Base-by-base conservation (phyloP, 2,888 invertebrate species). In the Hemicrepidius hirtus region DNA sequence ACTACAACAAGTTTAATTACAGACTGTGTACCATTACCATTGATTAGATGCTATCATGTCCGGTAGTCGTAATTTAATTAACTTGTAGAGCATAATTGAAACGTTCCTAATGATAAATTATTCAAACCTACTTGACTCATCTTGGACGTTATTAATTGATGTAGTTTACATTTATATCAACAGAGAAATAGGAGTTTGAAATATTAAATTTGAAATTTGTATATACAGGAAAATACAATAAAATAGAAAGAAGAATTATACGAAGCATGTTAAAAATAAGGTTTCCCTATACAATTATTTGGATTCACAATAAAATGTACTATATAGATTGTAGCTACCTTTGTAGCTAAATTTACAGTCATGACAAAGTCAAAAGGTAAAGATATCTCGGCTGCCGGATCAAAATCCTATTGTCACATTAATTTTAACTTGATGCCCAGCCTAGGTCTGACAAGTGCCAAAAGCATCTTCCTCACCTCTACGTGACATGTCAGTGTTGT, bases 1-100 rank as follows among this genome's bases (percentile, higher is more conserved):
- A 40, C 37, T 57, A 32, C 7, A 18, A 20, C 57, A 37, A 40
- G 57, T 37, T 57, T 57, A 57, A 57, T 57, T 57, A 57, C 37
- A 18, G 37, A 37, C 37, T 57, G 12, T 20, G 21, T 57, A 40
- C 57, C 18, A 57, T 57, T 57, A 57, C 37, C 57, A 57, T 37
- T 57, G 57, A 57, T 57, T 57, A 57, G 57, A 57, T 20, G 57
- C 37, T 57, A 57, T 57, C 57, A 57, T 60, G 60, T 60, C 60
- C 60, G 57, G 57, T 20, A 20, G 40, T 40, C 16, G 24, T 60
- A 60, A 60, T 60, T 60, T 60, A 60, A 60, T 60, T 60, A 41
- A 28, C 60, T 13, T 41, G 57, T 20, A 57, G 57, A 20, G 50
- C n/a, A 44, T 60, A 60, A 60, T 60, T 60, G 21, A 41, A 13